Percentiles rank a stretch among this genome's conserved stretches.
phyloP scores from a whole-genome alignment of 2,888 invertebrate species.

The Diadromus collaris region DNA sequence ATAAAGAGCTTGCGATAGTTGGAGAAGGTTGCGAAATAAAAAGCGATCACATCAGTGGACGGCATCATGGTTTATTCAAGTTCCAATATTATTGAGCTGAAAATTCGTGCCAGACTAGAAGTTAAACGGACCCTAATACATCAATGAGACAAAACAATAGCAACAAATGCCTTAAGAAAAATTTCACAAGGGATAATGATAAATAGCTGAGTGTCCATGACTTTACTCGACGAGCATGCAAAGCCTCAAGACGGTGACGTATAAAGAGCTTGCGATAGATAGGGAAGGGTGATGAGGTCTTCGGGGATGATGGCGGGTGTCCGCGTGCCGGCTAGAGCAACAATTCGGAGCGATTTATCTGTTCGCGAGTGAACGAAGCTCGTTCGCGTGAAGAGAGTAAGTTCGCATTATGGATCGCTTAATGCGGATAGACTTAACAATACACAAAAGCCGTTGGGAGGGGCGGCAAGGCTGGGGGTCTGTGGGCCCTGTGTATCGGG shows the following conservation, averaged over 20 bases:
- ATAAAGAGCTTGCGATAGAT: slow-evolving; percentile 29
- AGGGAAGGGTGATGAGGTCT: slow-evolving; percentile 41
- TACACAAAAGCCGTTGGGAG: slow-evolving; percentile 76
- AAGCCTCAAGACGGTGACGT: slow-evolving; percentile 8
- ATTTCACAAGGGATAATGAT: not conserved
- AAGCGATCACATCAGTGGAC: not conserved
- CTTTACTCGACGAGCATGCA: not conserved
- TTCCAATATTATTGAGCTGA: too few relatives aligned
- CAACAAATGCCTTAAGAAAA: not conserved
- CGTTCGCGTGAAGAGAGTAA: slow-evolving; percentile 77
- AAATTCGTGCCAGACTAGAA: not conserved
- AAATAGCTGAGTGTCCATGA: not conserved
- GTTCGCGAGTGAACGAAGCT: slow-evolving; percentile 64
- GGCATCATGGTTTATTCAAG: too few relatives aligned
- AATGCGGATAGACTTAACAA: slow-evolving; percentile 79
- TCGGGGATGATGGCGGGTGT: slow-evolving; percentile 30
- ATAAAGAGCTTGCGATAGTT: slow-evolving; percentile 26
- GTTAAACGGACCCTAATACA: not conserved
- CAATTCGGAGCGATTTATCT: slow-evolving; percentile 56
- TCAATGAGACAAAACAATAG: not conserved
- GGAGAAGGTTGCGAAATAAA: slow-evolving; percentile 1
- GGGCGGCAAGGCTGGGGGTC: slow-evolving; percentile 41
- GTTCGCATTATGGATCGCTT: slow-evolving; percentile 78
- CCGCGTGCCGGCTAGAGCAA: slow-evolving; percentile 31
- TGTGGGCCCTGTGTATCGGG: slow-evolving; percentile 63